A percentile compares a stretch with the other conserved stretches of the same genome.
These are phyloP conservation scores for Isurus oxyrinchus DNA, from an alignment of 2,113 vertebrate species.

Conservation along the genomic window DNA sequence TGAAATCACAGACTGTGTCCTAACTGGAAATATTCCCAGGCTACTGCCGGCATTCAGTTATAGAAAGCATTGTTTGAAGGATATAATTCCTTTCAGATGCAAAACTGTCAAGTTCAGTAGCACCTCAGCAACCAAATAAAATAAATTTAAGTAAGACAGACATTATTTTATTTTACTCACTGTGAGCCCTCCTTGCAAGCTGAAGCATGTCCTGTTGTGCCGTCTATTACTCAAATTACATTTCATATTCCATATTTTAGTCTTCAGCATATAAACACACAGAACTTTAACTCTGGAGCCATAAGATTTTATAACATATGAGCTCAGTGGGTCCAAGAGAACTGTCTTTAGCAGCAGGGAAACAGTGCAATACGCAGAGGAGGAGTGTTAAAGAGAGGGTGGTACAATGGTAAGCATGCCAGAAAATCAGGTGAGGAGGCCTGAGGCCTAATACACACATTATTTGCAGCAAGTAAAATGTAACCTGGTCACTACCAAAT, in stretches of 20 bases:
- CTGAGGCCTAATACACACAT: not conserved
- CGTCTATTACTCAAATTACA: conserved; percentile 23
- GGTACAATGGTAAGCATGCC: too few relatives aligned
- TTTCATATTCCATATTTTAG: not conserved
- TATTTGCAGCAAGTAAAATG: not conserved
- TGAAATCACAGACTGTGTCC: not conserved
- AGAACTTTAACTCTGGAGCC: not conserved
- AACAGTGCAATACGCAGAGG: not conserved
- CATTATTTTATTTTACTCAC: not conserved
- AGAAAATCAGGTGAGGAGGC: not conserved
- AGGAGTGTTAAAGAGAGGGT: not conserved
- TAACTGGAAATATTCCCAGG: conserved; percentile 28
- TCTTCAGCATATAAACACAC: not conserved
- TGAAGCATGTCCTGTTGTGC: not conserved
- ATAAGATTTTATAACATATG: not conserved
- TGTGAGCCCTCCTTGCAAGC: not conserved
- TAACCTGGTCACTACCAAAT: not conserved
- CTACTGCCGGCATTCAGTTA: not conserved
- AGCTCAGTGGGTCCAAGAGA: not conserved
- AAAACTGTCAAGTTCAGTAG: conserved; percentile 15
- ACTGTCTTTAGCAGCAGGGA: not conserved
- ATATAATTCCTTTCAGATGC: conserved; percentile 11
- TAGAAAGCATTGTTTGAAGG: not conserved
- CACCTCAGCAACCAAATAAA: conserved; percentile 4
- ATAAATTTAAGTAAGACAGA: not conserved